Base-by-base conservation (phyloP, 2,113 vertebrate genomes). In the Tringa solitaria region DNA sequence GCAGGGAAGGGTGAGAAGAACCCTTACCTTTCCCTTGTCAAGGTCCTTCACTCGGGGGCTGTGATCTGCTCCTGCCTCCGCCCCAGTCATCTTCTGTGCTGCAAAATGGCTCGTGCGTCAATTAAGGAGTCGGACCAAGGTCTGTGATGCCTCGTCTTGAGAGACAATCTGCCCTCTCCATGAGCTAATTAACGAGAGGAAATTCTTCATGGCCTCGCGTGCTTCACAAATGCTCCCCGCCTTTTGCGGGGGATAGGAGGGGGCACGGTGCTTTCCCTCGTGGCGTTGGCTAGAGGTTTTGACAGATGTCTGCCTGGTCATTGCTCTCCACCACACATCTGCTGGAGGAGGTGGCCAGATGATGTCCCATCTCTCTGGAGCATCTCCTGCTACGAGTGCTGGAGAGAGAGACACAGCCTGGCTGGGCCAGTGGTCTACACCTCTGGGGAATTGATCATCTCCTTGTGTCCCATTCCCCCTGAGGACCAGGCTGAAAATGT, bases 181-280 rank as follows among this genome's bases (percentile, higher is more conserved):
- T 23, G 5, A 78, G 63, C 33, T 75, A 32, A 61, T 51, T 75
- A 87, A 84, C 5, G 21, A 84, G 69, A 59, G 45, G 50, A 54
- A 51, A 30, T 30, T n/a, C 41, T 75, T 41, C 37, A 3, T 7
- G 28, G 37, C 35, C 26, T 46, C 2, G 1, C 14, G 1, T 1
- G 35, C 39, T 70, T 80, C 73, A 54, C 63, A 84, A 35, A 78
- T 0, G 2, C 51, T 50, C 51, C 12, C 33, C 4, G 5, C 8
- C 14, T n/a, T 35, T 24, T 12, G 3, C 7, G 21, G 30, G 10
- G 26, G 12, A 18, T 30, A 23, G 54, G 54, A 15, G 28, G 16
- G 37, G 19, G 8, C 37, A 39, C 2, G 1, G 17, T 17, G 15
- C 48, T 75, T 45, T 39, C 43, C 37, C 39, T 33, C 10, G 0